Evolutionary conservation across 1,140 invertebrate genomes (phyloP).

Genomic region (Orchesella cincta): DNA sequence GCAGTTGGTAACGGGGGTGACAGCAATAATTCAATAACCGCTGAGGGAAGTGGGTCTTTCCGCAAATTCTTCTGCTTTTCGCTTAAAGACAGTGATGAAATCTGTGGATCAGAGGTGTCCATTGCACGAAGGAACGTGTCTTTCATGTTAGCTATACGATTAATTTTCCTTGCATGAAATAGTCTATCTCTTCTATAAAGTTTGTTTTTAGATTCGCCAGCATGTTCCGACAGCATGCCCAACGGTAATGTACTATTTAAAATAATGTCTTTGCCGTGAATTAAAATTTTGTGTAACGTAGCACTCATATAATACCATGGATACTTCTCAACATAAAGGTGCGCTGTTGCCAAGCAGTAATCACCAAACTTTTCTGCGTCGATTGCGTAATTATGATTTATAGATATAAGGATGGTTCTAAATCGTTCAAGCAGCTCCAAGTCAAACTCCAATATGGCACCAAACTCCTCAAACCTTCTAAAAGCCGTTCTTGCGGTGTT

Average conservation of each 20-base stretch:
- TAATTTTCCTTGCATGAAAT: constrained; percentile 51
- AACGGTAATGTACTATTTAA: constrained; percentile 51
- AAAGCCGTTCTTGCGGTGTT: constrained; percentile 35
- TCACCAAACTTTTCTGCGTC: neutral
- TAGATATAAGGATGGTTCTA: neutral
- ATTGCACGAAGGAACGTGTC: constrained; percentile 47
- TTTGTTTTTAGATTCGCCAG: constrained; percentile 50
- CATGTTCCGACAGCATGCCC: constrained; percentile 54
- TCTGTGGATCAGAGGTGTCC: neutral
- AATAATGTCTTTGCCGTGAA: constrained; percentile 53
- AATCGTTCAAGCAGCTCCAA: neutral
- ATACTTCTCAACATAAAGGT: neutral
- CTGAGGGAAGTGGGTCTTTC: neutral
- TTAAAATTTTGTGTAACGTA: constrained; percentile 50
- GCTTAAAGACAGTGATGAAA: neutral
- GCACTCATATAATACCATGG: neutral
- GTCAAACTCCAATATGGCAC: constrained; percentile 7
- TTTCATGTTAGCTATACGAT: constrained; percentile 49
- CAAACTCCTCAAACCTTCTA: neutral
- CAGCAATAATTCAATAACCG: neutral
- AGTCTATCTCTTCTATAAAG: constrained; percentile 50
- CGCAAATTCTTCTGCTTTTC: neutral
- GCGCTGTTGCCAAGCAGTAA: neutral
- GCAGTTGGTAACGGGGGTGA: neutral
- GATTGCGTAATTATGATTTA: neutral